Base-by-base conservation (phyloP, 1,140 invertebrate species). In the Venturia canescens region DNA sequence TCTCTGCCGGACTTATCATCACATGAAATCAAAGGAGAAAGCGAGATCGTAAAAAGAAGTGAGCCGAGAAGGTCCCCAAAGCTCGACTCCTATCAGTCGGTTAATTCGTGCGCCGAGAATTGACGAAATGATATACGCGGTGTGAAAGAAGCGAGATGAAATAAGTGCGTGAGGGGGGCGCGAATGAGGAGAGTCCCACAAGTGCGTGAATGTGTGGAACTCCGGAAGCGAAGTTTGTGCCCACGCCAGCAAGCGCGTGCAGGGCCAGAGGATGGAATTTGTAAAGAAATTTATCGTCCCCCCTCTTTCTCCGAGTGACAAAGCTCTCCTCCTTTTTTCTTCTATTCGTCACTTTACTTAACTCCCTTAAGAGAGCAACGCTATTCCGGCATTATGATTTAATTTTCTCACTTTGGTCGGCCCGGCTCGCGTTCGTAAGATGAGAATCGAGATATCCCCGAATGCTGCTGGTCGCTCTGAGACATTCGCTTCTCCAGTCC, bases 401-500 rank as follows among this genome's bases (percentile, higher is more conserved):
- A 69, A 69, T 69, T 69, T 31, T 69, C 66, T 69, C 66, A 69
- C 66, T 69, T 69, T 31, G 66, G 66, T 23, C n/a, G n/a, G n/a
- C n/a, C n/a, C n/a, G n/a, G n/a, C n/a, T n/a, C 66, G 26, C 66
- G 29, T 69, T 31, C 66, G 31, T 26, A 11, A 63, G 60, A 63
- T 63, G 60, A 53, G 66, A 69, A 69, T 31, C 27, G 29, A 34
- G 66, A 69, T 69, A 66, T 66, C 26, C 60, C 27, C 60, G n/a
- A 57, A n/a, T 57, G 21, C 38, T 57, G 21, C 38, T 57, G 53
- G 21, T 57, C 21, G 5, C 23, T 26, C 60, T 27, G 50, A 4
- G n/a, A 21, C 60, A 27, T 26, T 23, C 27, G 26, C 9, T 23
- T 63, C 13, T 44, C 27, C 60, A 63, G 27, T 63, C 23, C 27